Base-by-base conservation (phyloP, 2,113 vertebrate genomes). In the Psephotus haematonotus region DNA sequence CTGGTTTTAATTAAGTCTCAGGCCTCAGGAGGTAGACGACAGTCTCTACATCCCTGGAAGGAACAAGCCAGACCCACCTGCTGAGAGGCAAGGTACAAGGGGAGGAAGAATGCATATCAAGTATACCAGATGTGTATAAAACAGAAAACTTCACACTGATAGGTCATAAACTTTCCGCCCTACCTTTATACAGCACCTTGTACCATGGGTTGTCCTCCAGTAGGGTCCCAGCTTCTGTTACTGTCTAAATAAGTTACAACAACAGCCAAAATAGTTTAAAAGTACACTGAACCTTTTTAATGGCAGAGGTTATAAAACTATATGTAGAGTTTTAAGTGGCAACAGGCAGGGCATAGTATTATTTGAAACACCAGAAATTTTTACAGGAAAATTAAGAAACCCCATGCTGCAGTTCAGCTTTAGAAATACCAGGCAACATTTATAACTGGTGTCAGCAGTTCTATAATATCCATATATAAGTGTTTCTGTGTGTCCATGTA, bases 401-500 rank as follows among this genome's bases (percentile, higher is more conserved):
- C 35, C 2, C 4, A 0, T 37, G 13, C 4, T 50, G 29, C 44
- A 53, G 10, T 46, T 89, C n/a, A 87, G 28, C 19, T 76, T 94
- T 37, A 76, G 41, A 70, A 88, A 85, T 82, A 55, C 12, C 29
- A 60, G 19, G 18, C 2, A 2, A 28, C 6, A 28, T 53, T 60
- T 59, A 18, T 71, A 79, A 72, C 7, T 25, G 4, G 13, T 71
- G 10, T 72, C n/a, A 63, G 44, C 17, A 70, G 39, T 60, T 89
- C 86, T 67, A 4, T 25, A 53, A 69, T 25, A 43, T 12, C 19
- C 17, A 13, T 35, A 41, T 18, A n/a, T 20, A 9, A 33, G 12
- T 43, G 39, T 52, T 5, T n/a, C 4, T 72, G 1, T 24, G 22
- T 37, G 8, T 19, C 4, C 10, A 5, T 11, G 17, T 4, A 1